A percentile compares a stretch with the other conserved stretches of the same genome.
phyloP scores from a whole-genome alignment of 2,888 invertebrate genomes.

The Perizoma flavofasciatum region DNA sequence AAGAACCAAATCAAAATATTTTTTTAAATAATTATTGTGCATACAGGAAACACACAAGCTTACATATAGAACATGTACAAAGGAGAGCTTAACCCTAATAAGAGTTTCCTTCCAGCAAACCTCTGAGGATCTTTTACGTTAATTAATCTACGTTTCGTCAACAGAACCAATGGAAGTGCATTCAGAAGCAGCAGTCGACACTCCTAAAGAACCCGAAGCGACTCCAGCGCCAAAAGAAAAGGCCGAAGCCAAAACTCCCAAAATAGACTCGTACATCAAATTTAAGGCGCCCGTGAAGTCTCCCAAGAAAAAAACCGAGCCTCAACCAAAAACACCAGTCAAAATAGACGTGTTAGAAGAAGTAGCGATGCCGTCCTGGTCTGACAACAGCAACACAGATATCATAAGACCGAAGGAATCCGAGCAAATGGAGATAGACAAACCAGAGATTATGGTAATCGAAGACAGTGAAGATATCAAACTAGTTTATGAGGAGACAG shows the following conservation, averaged over 20 bases:
- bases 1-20: no score
- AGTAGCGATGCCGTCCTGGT: conserved; percentile 79
- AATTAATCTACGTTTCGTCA: not conserved
- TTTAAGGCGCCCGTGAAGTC: conserved; percentile 70
- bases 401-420: conserved; percentile 68
- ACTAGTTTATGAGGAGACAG: conserved; percentile 83
- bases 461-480: conserved; percentile 84
- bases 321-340: conserved; percentile 65
- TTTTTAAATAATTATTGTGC: no score
- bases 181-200: conserved; percentile 15
- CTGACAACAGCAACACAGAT: conserved; percentile 74
- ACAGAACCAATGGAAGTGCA: conserved; percentile 23
- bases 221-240: conserved; percentile 36
- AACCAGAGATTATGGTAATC: conserved; percentile 32
- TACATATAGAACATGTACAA: no score
- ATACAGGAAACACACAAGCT: no score
- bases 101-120: no score
- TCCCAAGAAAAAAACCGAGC: conserved; percentile 56
- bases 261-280: conserved; percentile 69
- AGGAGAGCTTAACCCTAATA: no score
- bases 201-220: conserved; percentile 30
- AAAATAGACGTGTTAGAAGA: conserved; percentile 73
- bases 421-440: conserved; percentile 72
- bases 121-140: no score
- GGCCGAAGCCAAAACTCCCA: conserved; percentile 45